These are phyloP conservation scores for Leptopilina syphax DNA, from an alignment of 2,888 invertebrate genomes.

Conservation along the genomic window DNA sequence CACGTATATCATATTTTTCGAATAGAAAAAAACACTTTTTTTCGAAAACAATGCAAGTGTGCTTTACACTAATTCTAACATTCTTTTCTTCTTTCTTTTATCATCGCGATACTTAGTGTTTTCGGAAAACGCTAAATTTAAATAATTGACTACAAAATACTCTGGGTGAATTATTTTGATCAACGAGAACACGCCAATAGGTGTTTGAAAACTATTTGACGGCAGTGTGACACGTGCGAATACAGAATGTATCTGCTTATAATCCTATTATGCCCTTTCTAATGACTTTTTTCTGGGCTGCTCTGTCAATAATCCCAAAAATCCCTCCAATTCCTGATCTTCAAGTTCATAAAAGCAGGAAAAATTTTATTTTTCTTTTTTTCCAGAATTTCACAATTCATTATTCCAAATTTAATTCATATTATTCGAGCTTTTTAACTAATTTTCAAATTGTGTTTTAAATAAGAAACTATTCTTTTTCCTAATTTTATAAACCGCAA, in stretches of 20 bases:
- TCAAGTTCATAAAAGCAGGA: too few species aligned
- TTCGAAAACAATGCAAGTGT: constrained; percentile 8
- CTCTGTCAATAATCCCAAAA: not conserved
- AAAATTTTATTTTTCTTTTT: too few species aligned
- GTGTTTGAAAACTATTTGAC: constrained; percentile 8
- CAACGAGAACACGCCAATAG: constrained; percentile 12
- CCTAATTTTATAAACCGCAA: too few species aligned
- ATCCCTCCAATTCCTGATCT: not conserved
- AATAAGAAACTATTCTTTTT: too few species aligned
- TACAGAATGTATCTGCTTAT: constrained; percentile 17
- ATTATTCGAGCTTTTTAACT: too few species aligned
- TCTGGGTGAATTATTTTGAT: constrained; percentile 22
- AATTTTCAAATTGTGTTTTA: too few species aligned
- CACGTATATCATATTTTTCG: constrained; percentile 2
- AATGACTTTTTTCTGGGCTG: constrained; percentile 1
- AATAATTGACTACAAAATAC: constrained; percentile 33
- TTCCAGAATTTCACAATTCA: too few species aligned
- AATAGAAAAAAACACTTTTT: not conserved
- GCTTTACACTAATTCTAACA: not conserved
- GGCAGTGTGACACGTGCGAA: constrained; percentile 22
- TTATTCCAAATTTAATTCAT: too few species aligned
- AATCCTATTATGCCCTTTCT: constrained; percentile 30
- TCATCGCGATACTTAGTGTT: not conserved
- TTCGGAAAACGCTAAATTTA: constrained; percentile 6
- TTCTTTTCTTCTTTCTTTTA: not conserved